These are phyloP conservation scores for Microctenopoma lineatum DNA, from an alignment of 2,797 vertebrate species.

Conservation along the genomic window DNA sequence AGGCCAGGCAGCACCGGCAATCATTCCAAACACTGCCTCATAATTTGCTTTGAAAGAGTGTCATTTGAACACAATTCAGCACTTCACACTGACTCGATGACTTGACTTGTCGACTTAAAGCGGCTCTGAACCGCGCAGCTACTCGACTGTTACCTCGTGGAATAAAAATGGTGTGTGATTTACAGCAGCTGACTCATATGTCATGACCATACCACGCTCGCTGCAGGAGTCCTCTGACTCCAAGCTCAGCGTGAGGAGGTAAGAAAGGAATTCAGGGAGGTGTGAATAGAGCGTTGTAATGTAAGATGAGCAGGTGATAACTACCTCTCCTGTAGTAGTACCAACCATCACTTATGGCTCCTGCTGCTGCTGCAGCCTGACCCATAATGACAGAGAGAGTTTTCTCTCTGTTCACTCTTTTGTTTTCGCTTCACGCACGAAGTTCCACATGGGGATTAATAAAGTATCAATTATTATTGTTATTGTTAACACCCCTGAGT, in stretches of 20 bases:
- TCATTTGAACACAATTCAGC: too few relatives aligned
- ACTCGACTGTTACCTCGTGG: background rate
- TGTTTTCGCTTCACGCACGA: background rate
- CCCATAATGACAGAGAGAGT: background rate
- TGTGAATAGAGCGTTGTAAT: constrained; percentile 3
- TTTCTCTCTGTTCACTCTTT: background rate
- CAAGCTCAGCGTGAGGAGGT: background rate
- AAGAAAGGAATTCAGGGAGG: background rate
- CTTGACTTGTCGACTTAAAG: background rate
- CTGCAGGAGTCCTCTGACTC: background rate
- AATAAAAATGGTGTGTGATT: background rate
- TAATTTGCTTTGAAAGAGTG: too few relatives aligned
- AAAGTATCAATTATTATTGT: too few relatives aligned
- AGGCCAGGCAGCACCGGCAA: too few relatives aligned
- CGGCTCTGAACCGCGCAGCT: background rate
- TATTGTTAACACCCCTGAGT: too few relatives aligned
- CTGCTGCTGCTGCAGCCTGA: background rate
- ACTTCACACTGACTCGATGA: background rate
- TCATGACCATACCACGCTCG: background rate
- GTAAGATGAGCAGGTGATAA: background rate
- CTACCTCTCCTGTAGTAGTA: background rate
- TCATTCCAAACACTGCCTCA: too few relatives aligned
- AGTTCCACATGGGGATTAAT: too few relatives aligned
- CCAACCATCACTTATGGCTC: background rate
- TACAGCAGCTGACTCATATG: background rate